Base-by-base conservation (phyloP, 2,797 vertebrate species). In the Sebastiscus albofasciatus region DNA sequence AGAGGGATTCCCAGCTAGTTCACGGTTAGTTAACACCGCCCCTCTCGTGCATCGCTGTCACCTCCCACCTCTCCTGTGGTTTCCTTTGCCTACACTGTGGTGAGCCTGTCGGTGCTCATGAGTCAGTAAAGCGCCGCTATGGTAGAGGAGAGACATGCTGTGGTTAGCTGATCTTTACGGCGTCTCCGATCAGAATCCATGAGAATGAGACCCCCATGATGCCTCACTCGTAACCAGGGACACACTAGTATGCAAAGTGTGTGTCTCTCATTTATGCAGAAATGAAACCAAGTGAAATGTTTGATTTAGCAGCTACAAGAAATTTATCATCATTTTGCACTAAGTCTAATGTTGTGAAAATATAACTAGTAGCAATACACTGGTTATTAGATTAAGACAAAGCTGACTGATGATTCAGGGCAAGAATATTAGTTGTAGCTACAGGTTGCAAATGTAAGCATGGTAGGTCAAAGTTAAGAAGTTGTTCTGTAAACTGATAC, bases 1-100 rank as follows among this genome's bases (percentile, higher is more conserved):
- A 79, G 75, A 93, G 92, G 87, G 93, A 89, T 94, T 94, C 93
- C 94, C 92, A 87, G 83, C 70, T 46, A 33, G 60, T 74, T 80
- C 75, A 79, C 39, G 1, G 74, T 70, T 72, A 39, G 56, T 80
- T 77, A 46, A n/a, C 34, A 6, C 33, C 46, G 3, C 46, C 58
- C 26, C 1, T n/a, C 46, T 46, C 16, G 16, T 66, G 39, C 72
- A 10, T 70, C 58, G 54, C 54, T 74, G 42, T 84, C 71, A 77
- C 81, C 82, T 54, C 82, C 70, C 80, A 55, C 80, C 80, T 46
- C 65, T 56, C 61, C 33, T 91, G 92, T 81, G 90, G 93, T 85
- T 81, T 61, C 8, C 58, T 16, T 52, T 62, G 60, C 89, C 91
- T 85, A 87, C 92, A 26, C 72, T 55, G 81, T 64, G 81, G 80